These are phyloP conservation scores for Mus pahari DNA, from an alignment of 2,113 vertebrate species.

Conservation along the genomic window DNA sequence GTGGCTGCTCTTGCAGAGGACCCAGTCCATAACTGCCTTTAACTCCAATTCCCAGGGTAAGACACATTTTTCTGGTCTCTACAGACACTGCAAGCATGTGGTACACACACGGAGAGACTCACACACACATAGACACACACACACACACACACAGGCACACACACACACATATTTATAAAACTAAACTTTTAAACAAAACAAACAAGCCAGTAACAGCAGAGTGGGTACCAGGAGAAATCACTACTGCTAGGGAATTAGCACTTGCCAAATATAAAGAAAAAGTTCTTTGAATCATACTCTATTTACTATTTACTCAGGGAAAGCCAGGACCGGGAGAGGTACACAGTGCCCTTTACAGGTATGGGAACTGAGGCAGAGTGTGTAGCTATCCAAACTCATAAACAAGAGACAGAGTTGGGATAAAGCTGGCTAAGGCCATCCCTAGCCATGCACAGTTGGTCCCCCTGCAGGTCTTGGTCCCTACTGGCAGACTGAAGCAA, in stretches of 20 bases:
- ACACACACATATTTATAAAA: background rate
- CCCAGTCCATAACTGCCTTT: background rate
- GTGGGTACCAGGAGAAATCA: background rate
- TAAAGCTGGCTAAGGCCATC: background rate
- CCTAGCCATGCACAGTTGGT: background rate
- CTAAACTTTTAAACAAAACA: background rate
- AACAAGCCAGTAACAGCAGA: background rate
- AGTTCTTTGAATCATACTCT: background rate
- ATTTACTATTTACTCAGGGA: background rate
- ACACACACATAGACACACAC: background rate
- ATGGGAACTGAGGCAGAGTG: background rate
- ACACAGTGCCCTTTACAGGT: background rate
- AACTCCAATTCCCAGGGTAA: background rate
- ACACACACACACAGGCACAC: background rate
- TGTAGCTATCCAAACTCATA: background rate
- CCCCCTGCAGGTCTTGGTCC: background rate
- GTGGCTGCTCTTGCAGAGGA: background rate
- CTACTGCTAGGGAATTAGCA: background rate
- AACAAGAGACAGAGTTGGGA: background rate
- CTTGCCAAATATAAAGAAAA: background rate
- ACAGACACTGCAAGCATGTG: background rate
- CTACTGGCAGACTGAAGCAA: background rate
- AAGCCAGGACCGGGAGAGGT: background rate
- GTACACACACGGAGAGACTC: too few species aligned
- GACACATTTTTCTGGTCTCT: background rate